A percentile compares a stretch with the other conserved stretches of the same genome.
Conservation (phyloP, 1,140 invertebrate species). For the Orchesella cincta region DNA sequence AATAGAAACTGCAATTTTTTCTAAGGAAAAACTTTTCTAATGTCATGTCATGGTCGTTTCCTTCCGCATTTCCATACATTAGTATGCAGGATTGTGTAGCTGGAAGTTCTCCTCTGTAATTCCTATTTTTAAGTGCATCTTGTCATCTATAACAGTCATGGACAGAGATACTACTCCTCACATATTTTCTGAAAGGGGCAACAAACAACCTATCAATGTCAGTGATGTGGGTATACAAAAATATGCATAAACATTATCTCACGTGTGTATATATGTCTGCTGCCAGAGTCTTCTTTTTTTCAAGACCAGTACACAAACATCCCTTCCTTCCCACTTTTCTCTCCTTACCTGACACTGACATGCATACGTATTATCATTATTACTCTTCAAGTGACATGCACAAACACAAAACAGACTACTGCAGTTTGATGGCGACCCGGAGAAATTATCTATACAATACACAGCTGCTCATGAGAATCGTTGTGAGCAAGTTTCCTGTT, state of each 20-base stretch:
- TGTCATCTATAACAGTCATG: neutral
- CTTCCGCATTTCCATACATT: neutral
- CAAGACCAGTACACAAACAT: neutral
- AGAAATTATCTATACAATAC: no score
- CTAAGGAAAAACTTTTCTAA: neutral
- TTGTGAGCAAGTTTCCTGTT: no score
- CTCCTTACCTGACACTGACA: neutral
- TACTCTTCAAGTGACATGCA: no score
- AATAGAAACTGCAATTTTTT: neutral
- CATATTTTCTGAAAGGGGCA: neutral
- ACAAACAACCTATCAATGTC: no score
- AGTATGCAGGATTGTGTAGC: neutral
- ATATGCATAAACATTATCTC: neutral
- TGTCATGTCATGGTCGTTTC: no score
- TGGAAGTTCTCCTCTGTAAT: neutral
- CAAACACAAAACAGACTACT: no score
- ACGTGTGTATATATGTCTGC: neutral
- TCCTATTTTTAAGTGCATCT: neutral
- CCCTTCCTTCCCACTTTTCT: no score
- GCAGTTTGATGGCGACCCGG: no score
- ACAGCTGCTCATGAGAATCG: no score
- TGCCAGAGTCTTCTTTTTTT: slow-evolving; percentile 8
- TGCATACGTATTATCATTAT: neutral
- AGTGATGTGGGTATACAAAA: neutral
- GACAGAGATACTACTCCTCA: neutral